A percentile compares a stretch with the other conserved stretches of the same genome.
These are phyloP conservation scores for Actinemys pallida DNA, from an alignment of 2,113 vertebrate species.

Conservation along the genomic window DNA sequence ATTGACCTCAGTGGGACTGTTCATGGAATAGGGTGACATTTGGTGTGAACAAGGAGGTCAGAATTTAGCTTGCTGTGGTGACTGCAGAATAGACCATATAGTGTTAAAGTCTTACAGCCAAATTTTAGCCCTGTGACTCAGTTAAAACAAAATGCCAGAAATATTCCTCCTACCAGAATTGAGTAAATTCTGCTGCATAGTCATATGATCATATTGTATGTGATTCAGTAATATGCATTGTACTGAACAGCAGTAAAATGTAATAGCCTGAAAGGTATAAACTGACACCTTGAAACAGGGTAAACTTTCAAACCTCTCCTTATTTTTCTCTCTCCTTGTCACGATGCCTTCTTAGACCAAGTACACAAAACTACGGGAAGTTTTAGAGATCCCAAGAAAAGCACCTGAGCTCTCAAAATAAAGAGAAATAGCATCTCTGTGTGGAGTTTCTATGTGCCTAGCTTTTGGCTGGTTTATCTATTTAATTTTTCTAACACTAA, in stretches of 20 bases:
- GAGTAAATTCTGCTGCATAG: constrained; percentile 43
- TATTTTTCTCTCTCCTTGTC: not conserved
- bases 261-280: not conserved
- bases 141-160: constrained; percentile 39
- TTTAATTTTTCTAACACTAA: constrained; percentile 33
- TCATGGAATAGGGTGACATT: not conserved
- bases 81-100: not conserved
- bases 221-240: not conserved
- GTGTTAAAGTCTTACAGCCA: not conserved
- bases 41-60: not conserved
- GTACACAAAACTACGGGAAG: not conserved
- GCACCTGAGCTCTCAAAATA: not conserved
- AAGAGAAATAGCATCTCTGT: not conserved
- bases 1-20: not conserved
- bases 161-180: constrained; percentile 42
- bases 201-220: constrained; percentile 8
- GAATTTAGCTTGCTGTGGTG: not conserved
- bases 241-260: not conserved
- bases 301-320: not conserved
- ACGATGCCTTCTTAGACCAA: not conserved
- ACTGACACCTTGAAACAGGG: not conserved
- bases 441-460: not conserved
- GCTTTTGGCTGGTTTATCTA: constrained; percentile 34
- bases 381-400: not conserved
- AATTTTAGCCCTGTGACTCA: constrained; percentile 31